These are phyloP conservation scores for Scaptomyza reducta DNA, from an alignment of 2,888 invertebrate species.

Conservation along the genomic window DNA sequence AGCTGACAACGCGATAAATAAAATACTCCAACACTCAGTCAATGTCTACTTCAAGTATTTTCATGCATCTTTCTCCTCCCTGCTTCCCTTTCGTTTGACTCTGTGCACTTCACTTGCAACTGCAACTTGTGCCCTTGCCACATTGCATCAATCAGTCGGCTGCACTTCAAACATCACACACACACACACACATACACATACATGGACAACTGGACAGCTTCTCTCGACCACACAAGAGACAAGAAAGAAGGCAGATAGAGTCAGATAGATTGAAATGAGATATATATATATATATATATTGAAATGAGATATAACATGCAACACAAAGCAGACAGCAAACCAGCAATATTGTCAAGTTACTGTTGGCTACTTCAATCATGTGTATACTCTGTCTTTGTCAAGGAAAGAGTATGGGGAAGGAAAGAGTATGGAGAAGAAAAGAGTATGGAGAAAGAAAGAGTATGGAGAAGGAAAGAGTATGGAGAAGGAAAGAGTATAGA, in stretches of 20 bases:
- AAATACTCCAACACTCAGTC: slow-evolving; percentile 22
- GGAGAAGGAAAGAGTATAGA: too few relatives aligned
- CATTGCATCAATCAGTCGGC: slow-evolving; percentile 71
- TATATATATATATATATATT: neutral
- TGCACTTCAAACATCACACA: slow-evolving; percentile 55
- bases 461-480: too few relatives aligned
- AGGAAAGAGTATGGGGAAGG: too few relatives aligned
- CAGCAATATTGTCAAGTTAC: slow-evolving; percentile 68
- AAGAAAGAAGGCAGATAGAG: slow-evolving; percentile 3
- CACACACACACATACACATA: neutral
- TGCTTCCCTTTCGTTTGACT: too few relatives aligned
- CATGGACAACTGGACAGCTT: slow-evolving; percentile 34
- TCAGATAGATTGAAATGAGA: neutral
- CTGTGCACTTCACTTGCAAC: slow-evolving; percentile 34
- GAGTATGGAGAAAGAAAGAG: too few relatives aligned
- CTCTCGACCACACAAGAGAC: slow-evolving; percentile 9
- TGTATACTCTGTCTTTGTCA: slow-evolving; percentile 27
- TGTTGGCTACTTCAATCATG: slow-evolving; percentile 44
- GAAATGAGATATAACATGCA: neutral
- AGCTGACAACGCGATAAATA: slow-evolving; percentile 6
- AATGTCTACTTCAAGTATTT: slow-evolving; percentile 16
- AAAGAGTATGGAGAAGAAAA: too few relatives aligned
- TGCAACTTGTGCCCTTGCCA: slow-evolving; percentile 65
- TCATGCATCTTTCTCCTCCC: too few relatives aligned
- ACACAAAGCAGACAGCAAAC: slow-evolving; percentile 30